Conservation (phyloP, 53 echinoderm and acorn worm genomes). For the Apostichopus leukothele region DNA sequence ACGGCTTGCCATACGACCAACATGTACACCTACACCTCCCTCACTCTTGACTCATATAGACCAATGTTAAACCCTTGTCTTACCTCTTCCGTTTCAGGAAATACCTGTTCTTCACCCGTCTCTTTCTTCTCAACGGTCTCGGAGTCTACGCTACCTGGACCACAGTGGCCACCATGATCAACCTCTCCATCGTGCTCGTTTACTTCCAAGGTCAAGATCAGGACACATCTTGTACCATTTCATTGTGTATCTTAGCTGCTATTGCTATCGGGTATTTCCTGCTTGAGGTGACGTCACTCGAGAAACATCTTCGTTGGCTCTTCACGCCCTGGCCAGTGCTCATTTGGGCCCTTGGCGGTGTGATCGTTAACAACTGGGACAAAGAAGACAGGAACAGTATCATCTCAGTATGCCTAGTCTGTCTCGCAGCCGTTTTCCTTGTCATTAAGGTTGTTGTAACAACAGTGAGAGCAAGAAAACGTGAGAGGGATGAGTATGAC, state of each 20-base stretch:
- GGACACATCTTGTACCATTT: slow-evolving; percentile 49
- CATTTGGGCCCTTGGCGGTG: slow-evolving; percentile 60
- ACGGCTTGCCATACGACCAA: no score
- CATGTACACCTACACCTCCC: no score
- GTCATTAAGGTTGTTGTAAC: slow-evolving; percentile 57
- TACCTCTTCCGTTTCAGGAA: slow-evolving; percentile 35
- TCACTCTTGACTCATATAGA: no score
- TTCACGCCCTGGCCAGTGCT: slow-evolving; percentile 58
- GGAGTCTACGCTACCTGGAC: slow-evolving; percentile 83
- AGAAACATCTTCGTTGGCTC: slow-evolving; percentile 65
- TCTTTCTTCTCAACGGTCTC: slow-evolving; percentile 76
- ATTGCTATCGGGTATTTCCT: slow-evolving; percentile 52
- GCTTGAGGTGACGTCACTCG: slow-evolving; percentile 58
- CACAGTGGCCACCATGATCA: slow-evolving; percentile 74
- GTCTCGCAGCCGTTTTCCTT: slow-evolving; percentile 58
- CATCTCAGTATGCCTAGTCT: slow-evolving; percentile 58
- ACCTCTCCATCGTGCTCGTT: slow-evolving; percentile 66
- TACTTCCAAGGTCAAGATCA: slow-evolving; percentile 54
- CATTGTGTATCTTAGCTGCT: slow-evolving; percentile 54
- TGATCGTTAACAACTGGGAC: slow-evolving; percentile 61
- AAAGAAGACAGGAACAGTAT: slow-evolving; percentile 46
- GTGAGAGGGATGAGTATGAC: background rate
- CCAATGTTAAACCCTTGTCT: no score
- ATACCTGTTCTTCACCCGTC: slow-evolving; percentile 59
- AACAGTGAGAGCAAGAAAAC: slow-evolving; percentile 12